Conservation (phyloP, 64 coral and sea anemone species). For the Stylophora pistillata region DNA sequence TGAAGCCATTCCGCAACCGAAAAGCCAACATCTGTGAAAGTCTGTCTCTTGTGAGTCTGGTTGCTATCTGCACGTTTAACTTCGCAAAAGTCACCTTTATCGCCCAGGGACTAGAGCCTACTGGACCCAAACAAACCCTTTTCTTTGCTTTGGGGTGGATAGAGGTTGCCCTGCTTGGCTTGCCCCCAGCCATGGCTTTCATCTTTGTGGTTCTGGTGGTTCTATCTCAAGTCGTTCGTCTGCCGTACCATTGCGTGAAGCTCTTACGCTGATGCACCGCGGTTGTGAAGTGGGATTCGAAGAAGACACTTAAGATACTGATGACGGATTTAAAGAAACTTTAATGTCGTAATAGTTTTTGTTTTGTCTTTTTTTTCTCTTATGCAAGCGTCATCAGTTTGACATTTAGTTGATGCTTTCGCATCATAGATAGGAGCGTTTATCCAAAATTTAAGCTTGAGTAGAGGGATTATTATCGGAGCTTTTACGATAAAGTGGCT, state of each 20-base stretch:
- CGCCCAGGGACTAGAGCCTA: constrained; percentile 45
- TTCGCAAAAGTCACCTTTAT: constrained; percentile 29
- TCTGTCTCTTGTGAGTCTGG: constrained; percentile 55
- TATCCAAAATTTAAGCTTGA: no score
- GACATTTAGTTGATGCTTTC: no score
- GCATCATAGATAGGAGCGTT: no score
- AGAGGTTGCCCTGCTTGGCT: constrained; percentile 28
- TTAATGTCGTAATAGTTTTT: no score
- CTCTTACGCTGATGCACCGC: not conserved
- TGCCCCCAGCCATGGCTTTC: constrained; percentile 37
- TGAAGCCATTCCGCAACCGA: constrained; percentile 56
- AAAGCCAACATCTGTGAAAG: constrained; percentile 65
- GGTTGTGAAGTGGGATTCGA: no score
- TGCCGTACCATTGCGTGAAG: not conserved
- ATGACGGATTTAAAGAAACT: no score
- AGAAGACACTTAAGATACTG: not conserved
- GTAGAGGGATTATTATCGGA: no score
- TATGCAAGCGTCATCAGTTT: no score
- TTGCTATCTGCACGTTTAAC: constrained; percentile 59
- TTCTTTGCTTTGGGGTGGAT: constrained; percentile 42
- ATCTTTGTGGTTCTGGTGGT: constrained; percentile 25
- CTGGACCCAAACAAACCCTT: constrained; percentile 8
- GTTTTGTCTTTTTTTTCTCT: no score
- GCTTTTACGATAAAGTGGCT: no score
- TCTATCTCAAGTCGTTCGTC: constrained; percentile 4